Base-by-base conservation (phyloP, 1,140 invertebrate species). In the Drosophila pectinifera region DNA sequence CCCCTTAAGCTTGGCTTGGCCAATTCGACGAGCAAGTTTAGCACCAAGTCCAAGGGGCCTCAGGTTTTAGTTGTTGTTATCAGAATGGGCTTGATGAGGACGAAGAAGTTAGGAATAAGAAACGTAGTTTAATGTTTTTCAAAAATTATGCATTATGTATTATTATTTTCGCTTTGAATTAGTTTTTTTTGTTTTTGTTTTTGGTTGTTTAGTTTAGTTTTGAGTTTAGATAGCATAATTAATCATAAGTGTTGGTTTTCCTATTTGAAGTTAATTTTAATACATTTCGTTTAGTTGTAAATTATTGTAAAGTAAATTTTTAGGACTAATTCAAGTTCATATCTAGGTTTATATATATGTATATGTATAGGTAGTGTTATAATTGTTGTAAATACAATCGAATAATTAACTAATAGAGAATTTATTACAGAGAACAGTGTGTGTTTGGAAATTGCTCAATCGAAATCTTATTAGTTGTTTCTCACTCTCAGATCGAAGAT, bases 201-300 rank as follows among this genome's bases (percentile, higher is more conserved):
- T 57, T 64, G 49, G 41, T 48, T 31, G 42, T 63, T 65, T 56
- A 49, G 73, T 82, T 82, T 74, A 82, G 74, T 81, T 81, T 56
- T 63, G 74, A 65, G 75, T 75, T 81, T 73, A 75, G 86, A 82
- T 83, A 75, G 83, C 75, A 79, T 82, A 88, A 79, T 73, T 86
- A 81, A 69, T 72, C 49, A 58, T 85, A 81, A 75, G 68, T 63
- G 48, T 62, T 39, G 69, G 38, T 58, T 59, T 28, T 72, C 78
- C 78, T 78, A 77, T 59, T 77, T 86, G 75, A 88, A 89, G 76
- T 83, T 88, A 73, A 81, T 53, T 88, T 86, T 83, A 83, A 89
- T 86, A 86, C 76, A 88, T 83, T 86, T 86, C 34, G 67, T 83
- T 86, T 88, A 88, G 79, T 83, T 88, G 70, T 86, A 86, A 88